Percentiles rank a stretch among this genome's conserved stretches.
These are phyloP conservation scores for Henricia sp. DNA, from an alignment of 53 echinoderm and acorn worm species.

Conservation along the genomic window DNA sequence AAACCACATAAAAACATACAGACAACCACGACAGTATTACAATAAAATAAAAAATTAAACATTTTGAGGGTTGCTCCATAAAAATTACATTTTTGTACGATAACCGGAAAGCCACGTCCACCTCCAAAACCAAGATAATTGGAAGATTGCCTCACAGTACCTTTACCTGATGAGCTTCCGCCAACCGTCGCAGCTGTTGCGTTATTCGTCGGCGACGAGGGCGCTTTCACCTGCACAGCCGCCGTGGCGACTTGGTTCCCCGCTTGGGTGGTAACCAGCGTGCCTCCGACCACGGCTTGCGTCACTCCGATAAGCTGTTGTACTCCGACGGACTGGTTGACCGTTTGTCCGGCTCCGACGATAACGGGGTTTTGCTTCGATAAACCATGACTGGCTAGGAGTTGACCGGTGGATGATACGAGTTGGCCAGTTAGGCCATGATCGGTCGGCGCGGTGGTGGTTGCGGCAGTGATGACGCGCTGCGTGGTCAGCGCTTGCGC, in stretches of 20 bases:
- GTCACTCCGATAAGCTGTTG: constrained; percentile 64
- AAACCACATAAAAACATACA: too few relatives aligned
- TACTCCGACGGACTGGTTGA: constrained; percentile 43
- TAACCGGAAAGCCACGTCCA: constrained; percentile 40
- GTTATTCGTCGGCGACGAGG: constrained; percentile 63
- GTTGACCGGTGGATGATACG: constrained; percentile 25
- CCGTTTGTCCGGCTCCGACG: constrained; percentile 45
- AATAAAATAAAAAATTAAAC: too few relatives aligned
- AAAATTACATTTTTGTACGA: constrained; percentile 27
- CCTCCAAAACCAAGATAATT: constrained; percentile 49
- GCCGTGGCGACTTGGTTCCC: constrained; percentile 46
- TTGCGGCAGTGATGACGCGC: background rate
- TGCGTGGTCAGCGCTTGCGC: constrained; percentile 57
- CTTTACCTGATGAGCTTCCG: constrained; percentile 77
- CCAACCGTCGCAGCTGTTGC: constrained; percentile 59
- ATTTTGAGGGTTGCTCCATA: too few relatives aligned
- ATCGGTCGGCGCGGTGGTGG: constrained; percentile 1
- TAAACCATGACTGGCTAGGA: constrained; percentile 47
- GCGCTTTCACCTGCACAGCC: constrained; percentile 60
- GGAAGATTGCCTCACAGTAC: constrained; percentile 75
- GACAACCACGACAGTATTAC: too few relatives aligned
- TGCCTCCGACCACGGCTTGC: constrained; percentile 66
- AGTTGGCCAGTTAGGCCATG: constrained; percentile 63
- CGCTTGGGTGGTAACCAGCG: constrained; percentile 59
- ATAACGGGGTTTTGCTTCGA: constrained; percentile 59